Percentiles rank a stretch among this genome's conserved stretches.
These are phyloP conservation scores for Sarcophaga bullata DNA, from an alignment of 1,140 invertebrate genomes.

Conservation along the genomic window DNA sequence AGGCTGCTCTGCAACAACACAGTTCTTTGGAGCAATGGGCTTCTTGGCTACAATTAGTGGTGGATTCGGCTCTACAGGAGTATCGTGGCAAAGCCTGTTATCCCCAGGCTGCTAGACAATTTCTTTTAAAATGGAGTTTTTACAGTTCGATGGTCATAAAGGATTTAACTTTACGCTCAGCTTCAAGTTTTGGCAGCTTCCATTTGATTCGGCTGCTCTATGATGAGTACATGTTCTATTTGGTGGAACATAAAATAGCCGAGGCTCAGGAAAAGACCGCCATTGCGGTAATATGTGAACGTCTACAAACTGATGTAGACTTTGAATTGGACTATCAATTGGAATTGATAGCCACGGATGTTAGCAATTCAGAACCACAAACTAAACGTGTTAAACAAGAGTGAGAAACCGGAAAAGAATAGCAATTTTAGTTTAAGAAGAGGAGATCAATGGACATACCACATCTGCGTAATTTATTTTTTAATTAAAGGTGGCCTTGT, in stretches of 20 bases:
- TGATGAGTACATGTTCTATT: constrained; percentile 99
- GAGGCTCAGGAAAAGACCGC: constrained; percentile 88
- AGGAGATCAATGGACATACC: too few species aligned
- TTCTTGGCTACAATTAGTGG: constrained; percentile 93
- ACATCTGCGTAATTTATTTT: not conserved
- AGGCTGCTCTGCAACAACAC: constrained; percentile 90
- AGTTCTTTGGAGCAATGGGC: constrained; percentile 97
- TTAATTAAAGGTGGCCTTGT: not conserved
- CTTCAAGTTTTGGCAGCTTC: constrained; percentile 98
- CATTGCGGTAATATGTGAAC: constrained; percentile 86
- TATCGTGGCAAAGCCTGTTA: constrained; percentile 87
- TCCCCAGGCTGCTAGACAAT: constrained; percentile 89
- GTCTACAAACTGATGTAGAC: constrained; percentile 62
- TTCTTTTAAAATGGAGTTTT: constrained; percentile 99
- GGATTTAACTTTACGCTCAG: constrained; percentile 93
- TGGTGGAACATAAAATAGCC: constrained; percentile 97
- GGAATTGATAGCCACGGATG: constrained; percentile 51
- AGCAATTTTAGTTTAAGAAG: not conserved
- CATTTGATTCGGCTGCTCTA: constrained; percentile 97
- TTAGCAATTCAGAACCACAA: constrained; percentile 49
- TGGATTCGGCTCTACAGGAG: constrained; percentile 87
- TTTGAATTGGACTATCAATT: constrained; percentile 64
- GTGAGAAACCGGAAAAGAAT: constrained; percentile 47
- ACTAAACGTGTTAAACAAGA: constrained; percentile 62
- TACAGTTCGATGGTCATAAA: constrained; percentile 98